These are phyloP conservation scores for Tetranychus cinnabarinus DNA, from an alignment of 1,140 invertebrate genomes.

Conservation along the genomic window DNA sequence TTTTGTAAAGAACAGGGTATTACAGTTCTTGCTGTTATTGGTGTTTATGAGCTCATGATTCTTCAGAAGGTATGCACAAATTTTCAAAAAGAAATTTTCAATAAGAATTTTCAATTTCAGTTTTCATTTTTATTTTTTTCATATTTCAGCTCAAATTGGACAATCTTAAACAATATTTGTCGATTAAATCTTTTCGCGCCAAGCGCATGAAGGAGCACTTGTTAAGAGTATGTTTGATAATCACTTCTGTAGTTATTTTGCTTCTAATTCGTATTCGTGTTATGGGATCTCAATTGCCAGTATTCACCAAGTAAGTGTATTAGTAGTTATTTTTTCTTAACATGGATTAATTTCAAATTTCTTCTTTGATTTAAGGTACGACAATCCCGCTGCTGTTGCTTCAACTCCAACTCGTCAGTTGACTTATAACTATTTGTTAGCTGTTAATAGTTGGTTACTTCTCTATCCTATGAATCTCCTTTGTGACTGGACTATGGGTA, in stretches of 20 bases:
- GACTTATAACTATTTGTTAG: conserved; percentile 62
- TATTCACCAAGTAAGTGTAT: conserved; percentile 52
- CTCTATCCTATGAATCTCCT: conserved; percentile 53
- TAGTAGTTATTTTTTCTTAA: too few species aligned
- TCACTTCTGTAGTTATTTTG: conserved; percentile 48
- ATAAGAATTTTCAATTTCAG: conserved; percentile 78
- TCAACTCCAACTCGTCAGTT: conserved; percentile 24
- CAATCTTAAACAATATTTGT: conserved; percentile 1
- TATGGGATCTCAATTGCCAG: conserved; percentile 83
- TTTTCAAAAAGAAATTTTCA: conserved; percentile 40
- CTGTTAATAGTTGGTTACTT: conserved; percentile 55
- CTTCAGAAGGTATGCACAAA: neutral
- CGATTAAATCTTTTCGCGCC: conserved; percentile 31
- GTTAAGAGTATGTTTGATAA: conserved; percentile 46
- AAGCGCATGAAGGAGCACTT: conserved; percentile 45
- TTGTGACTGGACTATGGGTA: conserved; percentile 87
- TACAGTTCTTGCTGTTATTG: conserved; percentile 61
- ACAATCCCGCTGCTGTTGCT: conserved; percentile 22
- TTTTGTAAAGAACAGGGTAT: conserved; percentile 64
- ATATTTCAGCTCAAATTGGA: conserved; percentile 16
- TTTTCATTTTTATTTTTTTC: conserved; percentile 37
- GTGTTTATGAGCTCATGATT: conserved; percentile 42
- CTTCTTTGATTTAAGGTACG: conserved; percentile 10
- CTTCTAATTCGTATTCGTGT: conserved; percentile 65
- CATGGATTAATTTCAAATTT: too few species aligned